phyloP scores from a whole-genome alignment of 2,888 invertebrate genomes.

The Abrostola triplasia region DNA sequence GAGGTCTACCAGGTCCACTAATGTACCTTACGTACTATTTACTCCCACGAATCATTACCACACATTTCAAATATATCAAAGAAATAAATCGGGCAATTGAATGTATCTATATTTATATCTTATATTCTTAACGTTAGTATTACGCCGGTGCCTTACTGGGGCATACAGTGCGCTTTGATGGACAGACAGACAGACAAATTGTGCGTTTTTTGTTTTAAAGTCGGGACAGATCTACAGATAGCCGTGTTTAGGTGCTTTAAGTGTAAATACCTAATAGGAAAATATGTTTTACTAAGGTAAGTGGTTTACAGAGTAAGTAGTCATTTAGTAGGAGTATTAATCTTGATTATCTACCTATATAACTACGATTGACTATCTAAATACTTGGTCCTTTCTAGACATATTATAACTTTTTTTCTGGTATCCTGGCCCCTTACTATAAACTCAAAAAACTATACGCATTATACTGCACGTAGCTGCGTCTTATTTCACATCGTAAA shows the following conservation, averaged over 20 bases:
- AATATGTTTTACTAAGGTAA: constrained; percentile 3
- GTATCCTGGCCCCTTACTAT: too few species aligned
- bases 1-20: too few species aligned
- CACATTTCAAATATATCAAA: constrained; percentile 20
- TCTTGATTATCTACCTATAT: too few species aligned
- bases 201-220: constrained; percentile 23
- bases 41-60: not conserved
- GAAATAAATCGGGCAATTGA: constrained; percentile 26
- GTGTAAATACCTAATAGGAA: constrained; percentile 24
- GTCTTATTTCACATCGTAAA: too few species aligned
- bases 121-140: not conserved
- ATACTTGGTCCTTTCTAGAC: too few species aligned
- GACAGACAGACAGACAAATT: constrained; percentile 45
- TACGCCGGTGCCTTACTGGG: constrained; percentile 30
- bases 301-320: not conserved
- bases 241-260: constrained; percentile 27
- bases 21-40: too few species aligned
- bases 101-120: constrained; percentile 33
- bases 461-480: too few species aligned
- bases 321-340: not conserved
- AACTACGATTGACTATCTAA: too few species aligned
- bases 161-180: constrained; percentile 26
- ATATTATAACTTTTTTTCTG: too few species aligned
- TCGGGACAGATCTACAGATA: constrained; percentile 36
- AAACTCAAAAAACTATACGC: too few species aligned